These are phyloP conservation scores for Syngnathus rostellatus DNA, from an alignment of 2,797 vertebrate genomes.

Conservation along the genomic window DNA sequence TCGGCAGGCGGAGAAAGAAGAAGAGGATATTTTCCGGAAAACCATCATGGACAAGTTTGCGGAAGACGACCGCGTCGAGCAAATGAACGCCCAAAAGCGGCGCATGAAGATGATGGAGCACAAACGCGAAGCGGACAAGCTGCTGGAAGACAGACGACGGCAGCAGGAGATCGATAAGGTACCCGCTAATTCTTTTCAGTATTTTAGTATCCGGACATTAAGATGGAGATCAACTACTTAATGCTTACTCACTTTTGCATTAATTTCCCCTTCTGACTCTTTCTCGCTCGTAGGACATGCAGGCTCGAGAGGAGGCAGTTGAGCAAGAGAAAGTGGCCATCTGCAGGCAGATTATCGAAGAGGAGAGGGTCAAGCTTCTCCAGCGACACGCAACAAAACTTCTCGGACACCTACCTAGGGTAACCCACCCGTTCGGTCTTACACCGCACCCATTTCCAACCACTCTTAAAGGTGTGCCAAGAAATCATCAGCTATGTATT, in stretches of 20 bases:
- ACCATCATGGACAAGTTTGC: constrained; percentile 80
- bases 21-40: constrained; percentile 76
- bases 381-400: constrained; percentile 79
- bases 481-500: no score
- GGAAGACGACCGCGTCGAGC: constrained; percentile 83
- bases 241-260: no score
- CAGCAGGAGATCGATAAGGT: constrained; percentile 79
- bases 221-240: no score
- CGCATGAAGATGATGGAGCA: constrained; percentile 89
- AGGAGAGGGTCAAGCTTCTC: constrained; percentile 85
- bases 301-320: constrained; percentile 70
- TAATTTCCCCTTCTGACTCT: neutral
- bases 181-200: neutral
- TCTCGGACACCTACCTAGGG: constrained; percentile 85
- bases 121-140: constrained; percentile 74
- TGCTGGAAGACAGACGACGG: constrained; percentile 73
- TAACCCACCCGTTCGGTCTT: constrained; percentile 24
- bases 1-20: constrained; percentile 69
- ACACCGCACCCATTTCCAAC: neutral
- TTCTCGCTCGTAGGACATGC: constrained; percentile 66
- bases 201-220: no score
- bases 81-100: constrained; percentile 82
- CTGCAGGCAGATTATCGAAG: constrained; percentile 78
- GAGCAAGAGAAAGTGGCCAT: constrained; percentile 71
- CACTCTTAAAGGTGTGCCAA: no score